Evolutionary conservation across 2,797 vertebrate genomes (phyloP), one percentile per base, ranked within the genome.

Genomic region (Emydoidea blandingii): DNA sequence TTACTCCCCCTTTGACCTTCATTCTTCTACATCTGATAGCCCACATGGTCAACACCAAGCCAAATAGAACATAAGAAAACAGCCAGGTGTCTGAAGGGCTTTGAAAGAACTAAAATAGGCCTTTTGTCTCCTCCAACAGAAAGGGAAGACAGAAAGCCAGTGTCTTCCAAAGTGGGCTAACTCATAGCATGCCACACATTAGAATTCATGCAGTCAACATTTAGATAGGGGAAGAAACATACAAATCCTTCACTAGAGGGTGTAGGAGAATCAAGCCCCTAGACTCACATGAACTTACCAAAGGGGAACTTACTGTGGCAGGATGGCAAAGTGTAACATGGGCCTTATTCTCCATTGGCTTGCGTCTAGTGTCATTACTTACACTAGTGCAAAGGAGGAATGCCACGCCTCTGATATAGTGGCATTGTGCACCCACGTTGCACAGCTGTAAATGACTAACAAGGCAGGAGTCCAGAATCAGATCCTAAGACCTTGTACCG

Each of bases 221-320:
- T 50, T 91, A 59, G 47, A 50, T 83, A 2, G 62, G 3, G 12
- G 8, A 49, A 91, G 65, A 90, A 65, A 65, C 16, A 37, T 1
- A 78, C 8, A 78, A 52, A 62, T 10, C 12, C 47, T 79, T 11
- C 68, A 23, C 41, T 34, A 83, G 53, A 27, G 85, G 49, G 50
- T 53, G 29, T 50, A 79, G 83, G 18, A 65, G 16, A 41, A 81
- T 49, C 31, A 95, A 79, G 49, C 56, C 21, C 41, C 47, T n/a
- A 54, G 27, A 65, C 31, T n/a, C 18, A n/a, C 16, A 34, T 65
- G 62, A n/a, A 23, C 25, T 53, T 0, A 0, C 3, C 72, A 41
- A 29, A 2, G 34, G 0, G 0, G 80, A 44, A 74, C 59, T 23
- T 90, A 85, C 53, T 78, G 49, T 94, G 4, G 31, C 54, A n/a